Percentiles rank a stretch among this genome's conserved stretches.
These are phyloP conservation scores for Linyphia triangularis DNA, from an alignment of 2,888 invertebrate genomes.

Conservation along the genomic window DNA sequence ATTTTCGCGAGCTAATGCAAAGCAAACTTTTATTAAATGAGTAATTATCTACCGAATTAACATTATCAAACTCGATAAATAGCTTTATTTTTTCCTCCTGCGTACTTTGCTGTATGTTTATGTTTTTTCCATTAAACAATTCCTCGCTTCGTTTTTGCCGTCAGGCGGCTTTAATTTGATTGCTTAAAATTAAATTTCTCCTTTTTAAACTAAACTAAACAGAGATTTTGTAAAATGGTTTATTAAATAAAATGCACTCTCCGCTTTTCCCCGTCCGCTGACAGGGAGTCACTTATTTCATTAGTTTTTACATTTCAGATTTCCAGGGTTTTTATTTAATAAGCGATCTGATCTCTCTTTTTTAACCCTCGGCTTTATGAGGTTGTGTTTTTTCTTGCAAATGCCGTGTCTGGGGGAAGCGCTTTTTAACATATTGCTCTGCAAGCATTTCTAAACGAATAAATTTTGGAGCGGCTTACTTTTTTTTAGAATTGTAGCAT, in stretches of 20 bases:
- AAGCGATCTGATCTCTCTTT: conserved; percentile 64
- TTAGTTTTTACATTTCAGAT: conserved; percentile 73
- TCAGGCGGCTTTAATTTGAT: conserved; percentile 65
- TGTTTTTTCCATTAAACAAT: conserved; percentile 40
- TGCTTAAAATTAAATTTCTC: conserved; percentile 71
- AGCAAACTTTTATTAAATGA: conserved; percentile 73
- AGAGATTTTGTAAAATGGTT: conserved; percentile 75
- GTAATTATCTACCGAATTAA: conserved; percentile 69
- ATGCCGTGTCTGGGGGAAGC: conserved; percentile 9
- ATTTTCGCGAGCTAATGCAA: conserved; percentile 42
- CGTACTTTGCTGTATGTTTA: conserved; percentile 30
- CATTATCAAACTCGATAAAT: conserved; percentile 70
- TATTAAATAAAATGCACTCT: conserved; percentile 68
- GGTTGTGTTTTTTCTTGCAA: background rate
- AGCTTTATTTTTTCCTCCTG: conserved; percentile 18
- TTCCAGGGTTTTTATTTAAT: conserved; percentile 73
- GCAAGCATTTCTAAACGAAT: conserved; percentile 28
- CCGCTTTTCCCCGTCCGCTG: conserved; percentile 47
- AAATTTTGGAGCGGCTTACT: background rate
- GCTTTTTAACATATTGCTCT: conserved; percentile 35
- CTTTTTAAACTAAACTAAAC: conserved; percentile 74
- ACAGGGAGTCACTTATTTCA: conserved; percentile 68
- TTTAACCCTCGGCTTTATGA: conserved; percentile 39
- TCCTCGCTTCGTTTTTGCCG: conserved; percentile 2
- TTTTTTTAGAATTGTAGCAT: background rate